Evolutionary conservation across 2,888 invertebrate genomes (phyloP), one percentile per base, ranked within the genome.

Genomic region (Leptinotarsa tumamoca): DNA sequence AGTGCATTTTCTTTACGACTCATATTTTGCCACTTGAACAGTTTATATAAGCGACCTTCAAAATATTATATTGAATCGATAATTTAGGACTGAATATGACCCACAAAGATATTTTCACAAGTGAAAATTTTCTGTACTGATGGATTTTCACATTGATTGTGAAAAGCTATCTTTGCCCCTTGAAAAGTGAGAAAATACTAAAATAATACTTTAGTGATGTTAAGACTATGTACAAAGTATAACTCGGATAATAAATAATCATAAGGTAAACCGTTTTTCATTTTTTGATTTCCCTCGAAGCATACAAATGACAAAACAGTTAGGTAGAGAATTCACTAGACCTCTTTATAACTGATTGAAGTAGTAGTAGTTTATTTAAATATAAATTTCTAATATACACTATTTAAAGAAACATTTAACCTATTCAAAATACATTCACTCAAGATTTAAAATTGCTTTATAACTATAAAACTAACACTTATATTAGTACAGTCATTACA

Each of bases 211-310:
- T 71, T 76, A 75, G 70, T 79, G 79, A 79, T 77, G 78, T 74
- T 83, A 84, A 84, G 83, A 82, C 82, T 84, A 84, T 86, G 85
- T 86, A 85, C 85, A 85, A 85, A 84, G 77, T 84, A 85, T 85
- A 84, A 84, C 83, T 83, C 81, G 68, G 72, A 84, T 84, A 86
- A 86, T 85, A 85, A 85, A 86, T 71, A 76, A n/a, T 68, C 21
- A 27, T 68, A 54, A 51, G 68, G 23, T 68, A 4, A 13, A 15
- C n/a, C 7, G 33, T 63, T 33, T 33, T 63, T 23, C 23, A 43
- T 43, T 43, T 43, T 43, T 13, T 13, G 43, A 43, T 43, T 43
- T 43, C 3, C 43, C 43, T 43, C 43, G 0, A 43, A 13, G 43
- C 43, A 43, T 43, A 43, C 43, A 43, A 43, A 43, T 43, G 10